These are phyloP conservation scores for Passer montanus DNA, from an alignment of 2,113 vertebrate species.

Conservation along the genomic window DNA sequence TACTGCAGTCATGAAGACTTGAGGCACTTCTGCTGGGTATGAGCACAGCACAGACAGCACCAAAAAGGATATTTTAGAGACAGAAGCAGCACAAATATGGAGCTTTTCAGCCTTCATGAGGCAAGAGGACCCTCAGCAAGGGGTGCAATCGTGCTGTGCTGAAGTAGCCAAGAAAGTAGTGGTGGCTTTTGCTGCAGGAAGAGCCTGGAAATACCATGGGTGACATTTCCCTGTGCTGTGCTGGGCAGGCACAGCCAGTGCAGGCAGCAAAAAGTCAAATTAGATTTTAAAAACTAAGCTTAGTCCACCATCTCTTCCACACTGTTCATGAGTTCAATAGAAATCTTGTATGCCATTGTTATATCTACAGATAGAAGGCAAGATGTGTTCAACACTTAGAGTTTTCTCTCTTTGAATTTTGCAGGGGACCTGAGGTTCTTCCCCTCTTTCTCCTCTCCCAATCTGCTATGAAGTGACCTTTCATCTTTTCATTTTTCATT, in stretches of 20 bases:
- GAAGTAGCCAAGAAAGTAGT: neutral
- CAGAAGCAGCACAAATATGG: neutral
- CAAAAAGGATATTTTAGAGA: neutral
- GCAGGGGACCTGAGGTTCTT: neutral
- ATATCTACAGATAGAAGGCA: neutral
- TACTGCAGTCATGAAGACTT: neutral
- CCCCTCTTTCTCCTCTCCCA: neutral
- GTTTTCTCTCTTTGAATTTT: neutral
- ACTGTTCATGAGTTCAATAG: neutral
- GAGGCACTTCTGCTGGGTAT: neutral
- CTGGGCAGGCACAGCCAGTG: neutral
- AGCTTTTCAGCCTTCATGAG: neutral
- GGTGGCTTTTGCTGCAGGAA: neutral
- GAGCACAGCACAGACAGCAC: neutral
- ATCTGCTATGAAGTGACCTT: neutral
- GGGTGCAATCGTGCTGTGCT: neutral
- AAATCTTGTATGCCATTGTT: neutral
- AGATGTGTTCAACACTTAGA: neutral
- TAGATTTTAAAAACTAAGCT: neutral
- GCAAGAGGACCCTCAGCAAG: neutral
- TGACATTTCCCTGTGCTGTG: neutral
- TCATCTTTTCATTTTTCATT: neutral
- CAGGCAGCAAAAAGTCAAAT: neutral
- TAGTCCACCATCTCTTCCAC: neutral
- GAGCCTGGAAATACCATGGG: fast-evolving